A percentile compares a stretch with the other conserved stretches of the same genome.
Evolutionary conservation across 2,113 vertebrate species (phyloP).

Genomic region (Peromyscus polionotus): DNA sequence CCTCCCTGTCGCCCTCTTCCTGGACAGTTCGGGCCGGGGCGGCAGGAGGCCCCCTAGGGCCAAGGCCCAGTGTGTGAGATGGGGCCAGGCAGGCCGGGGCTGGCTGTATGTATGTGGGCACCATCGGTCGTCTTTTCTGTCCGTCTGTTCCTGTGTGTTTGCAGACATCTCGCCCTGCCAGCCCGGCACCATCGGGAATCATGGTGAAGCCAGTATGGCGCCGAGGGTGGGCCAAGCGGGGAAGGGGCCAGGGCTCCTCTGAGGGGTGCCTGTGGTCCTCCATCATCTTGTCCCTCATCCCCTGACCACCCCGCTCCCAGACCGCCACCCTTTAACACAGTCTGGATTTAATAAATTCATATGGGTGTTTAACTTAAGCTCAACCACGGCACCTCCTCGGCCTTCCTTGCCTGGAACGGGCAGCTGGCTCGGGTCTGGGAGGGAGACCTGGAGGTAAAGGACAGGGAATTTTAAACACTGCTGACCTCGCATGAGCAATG

Average conservation of each 20-base stretch:
- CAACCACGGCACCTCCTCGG: not conserved
- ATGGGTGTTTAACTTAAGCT: slow-evolving; percentile 85
- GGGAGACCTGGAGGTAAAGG: not conserved
- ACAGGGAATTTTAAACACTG: not conserved
- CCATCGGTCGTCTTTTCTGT: slow-evolving; percentile 28
- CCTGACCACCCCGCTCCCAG: slow-evolving; percentile 41
- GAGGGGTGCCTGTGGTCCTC: slow-evolving; percentile 21
- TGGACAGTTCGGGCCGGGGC: slow-evolving; percentile 73
- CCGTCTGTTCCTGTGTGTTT: slow-evolving; percentile 65
- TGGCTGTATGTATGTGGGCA: slow-evolving; percentile 23
- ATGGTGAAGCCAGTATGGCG: slow-evolving; percentile 75
- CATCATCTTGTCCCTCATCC: slow-evolving; percentile 64
- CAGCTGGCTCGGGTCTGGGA: not conserved
- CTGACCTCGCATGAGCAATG: not conserved
- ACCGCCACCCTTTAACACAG: slow-evolving; percentile 81
- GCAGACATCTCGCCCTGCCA: slow-evolving; percentile 64
- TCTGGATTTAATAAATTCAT: slow-evolving; percentile 87
- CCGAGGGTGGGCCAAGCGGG: slow-evolving; percentile 62
- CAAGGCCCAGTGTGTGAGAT: not conserved
- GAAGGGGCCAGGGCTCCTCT: slow-evolving; percentile 29
- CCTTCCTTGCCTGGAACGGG: not conserved
- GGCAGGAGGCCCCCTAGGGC: not conserved
- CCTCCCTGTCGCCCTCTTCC: slow-evolving; percentile 63
- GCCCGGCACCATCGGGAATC: slow-evolving; percentile 71
- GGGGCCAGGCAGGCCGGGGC: slow-evolving; percentile 43